Conservation (phyloP, 1,140 invertebrate genomes). For the Schlechtendalia chinensis region DNA sequence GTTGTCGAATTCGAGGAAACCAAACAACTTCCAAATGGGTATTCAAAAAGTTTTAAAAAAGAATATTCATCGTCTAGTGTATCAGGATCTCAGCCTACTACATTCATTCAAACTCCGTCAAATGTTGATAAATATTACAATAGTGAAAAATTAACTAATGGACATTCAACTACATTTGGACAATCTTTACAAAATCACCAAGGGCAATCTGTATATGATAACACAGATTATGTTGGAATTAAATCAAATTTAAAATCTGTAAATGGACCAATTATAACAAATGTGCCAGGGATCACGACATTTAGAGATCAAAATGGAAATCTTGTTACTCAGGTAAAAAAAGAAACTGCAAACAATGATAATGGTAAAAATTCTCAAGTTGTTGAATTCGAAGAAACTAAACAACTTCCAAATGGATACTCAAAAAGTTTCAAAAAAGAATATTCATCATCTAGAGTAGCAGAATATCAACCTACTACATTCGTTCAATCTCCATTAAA, state of each 20-base stretch:
- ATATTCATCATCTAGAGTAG: conserved; percentile 40
- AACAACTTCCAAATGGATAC: conserved; percentile 38
- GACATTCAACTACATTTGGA: neutral
- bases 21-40: conserved; percentile 36
- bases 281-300: neutral
- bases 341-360: conserved; percentile 6
- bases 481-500: neutral
- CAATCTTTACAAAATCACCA: neutral
- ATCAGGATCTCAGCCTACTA: conserved; percentile 12
- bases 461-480: neutral
- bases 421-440: conserved; percentile 43
- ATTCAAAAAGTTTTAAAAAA: conserved; percentile 39
- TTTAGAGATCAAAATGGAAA: conserved; percentile 29
- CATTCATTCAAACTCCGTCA: conserved; percentile 4
- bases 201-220: neutral
- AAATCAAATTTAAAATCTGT: conserved; percentile 9
- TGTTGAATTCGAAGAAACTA: conserved; percentile 20
- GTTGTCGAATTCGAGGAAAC: conserved; percentile 19
- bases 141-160: neutral
- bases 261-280: neutral
- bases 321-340: conserved; percentile 16
- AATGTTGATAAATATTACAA: neutral
- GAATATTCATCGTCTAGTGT: conserved; percentile 35
- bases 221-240: neutral
- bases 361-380: conserved; percentile 5